Percentiles rank a stretch among this genome's conserved stretches.
These are phyloP conservation scores for Notarius quadriscutis DNA, from an alignment of 2,113 vertebrate genomes.

Conservation along the genomic window DNA sequence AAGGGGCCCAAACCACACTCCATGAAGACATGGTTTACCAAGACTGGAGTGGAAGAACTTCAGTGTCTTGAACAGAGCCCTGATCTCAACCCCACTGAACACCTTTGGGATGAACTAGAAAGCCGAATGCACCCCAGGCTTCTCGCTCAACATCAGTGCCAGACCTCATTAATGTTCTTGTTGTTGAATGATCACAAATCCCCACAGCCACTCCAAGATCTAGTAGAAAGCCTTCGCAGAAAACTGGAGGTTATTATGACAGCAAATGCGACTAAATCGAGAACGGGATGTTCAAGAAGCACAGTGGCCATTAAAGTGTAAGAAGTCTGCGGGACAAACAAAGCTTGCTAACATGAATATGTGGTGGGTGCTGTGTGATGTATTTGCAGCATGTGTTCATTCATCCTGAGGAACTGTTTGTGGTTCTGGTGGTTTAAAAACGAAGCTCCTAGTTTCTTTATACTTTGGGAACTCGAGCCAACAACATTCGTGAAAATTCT, in stretches of 20 bases:
- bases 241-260: neutral
- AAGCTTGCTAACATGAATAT: too few relatives aligned
- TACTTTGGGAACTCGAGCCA: too few relatives aligned
- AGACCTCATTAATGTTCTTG: neutral
- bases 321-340: too few relatives aligned
- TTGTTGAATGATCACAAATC: neutral
- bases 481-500: too few relatives aligned
- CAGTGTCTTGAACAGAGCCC: neutral
- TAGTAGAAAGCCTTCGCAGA: neutral
- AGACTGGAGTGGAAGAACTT: neutral
- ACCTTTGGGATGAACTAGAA: neutral
- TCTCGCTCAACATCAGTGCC: neutral
- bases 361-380: too few relatives aligned
- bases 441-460: too few relatives aligned
- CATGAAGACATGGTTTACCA: neutral
- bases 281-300: neutral
- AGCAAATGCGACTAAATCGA: neutral
- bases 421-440: too few relatives aligned
- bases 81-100: neutral
- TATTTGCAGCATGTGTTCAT: too few relatives aligned
- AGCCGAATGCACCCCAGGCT: neutral
- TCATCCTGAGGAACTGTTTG: too few relatives aligned
- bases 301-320: neutral
- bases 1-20: neutral
- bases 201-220: neutral